Evolutionary conservation across 2,797 vertebrate species (phyloP), one percentile per base, ranked within the genome.

Genomic region (Gadopsis bispinosus): DNA sequence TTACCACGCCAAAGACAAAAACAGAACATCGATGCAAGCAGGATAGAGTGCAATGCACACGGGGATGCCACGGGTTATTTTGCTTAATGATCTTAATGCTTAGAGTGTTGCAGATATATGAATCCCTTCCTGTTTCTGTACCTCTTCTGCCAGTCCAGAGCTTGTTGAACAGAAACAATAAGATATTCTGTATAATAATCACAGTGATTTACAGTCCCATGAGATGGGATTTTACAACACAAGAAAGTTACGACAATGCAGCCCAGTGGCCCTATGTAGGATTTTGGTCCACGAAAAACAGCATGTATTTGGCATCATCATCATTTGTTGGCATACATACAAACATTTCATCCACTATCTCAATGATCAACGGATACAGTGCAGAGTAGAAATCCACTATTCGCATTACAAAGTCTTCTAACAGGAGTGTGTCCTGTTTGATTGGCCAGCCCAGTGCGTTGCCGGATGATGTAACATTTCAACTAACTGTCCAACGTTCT

Each of bases 1-100:
- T 61, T 56, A 62, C 68, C 65, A 51, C 43, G 39, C 63, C 41
- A 33, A 33, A 70, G 72, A 70, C 60, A 26, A 45, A 85, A 78
- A 45, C 69, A 64, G 77, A 75, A 22, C 45, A 33, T 77, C 1
- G 66, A 72, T 68, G 72, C 55, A 41, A 72, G 68, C 22, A 35
- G 31, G 58, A 48, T 17, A 5, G 0, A 12, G 7, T 9, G 41
- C 64, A 22, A 5, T 29, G 22, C 22, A 55, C 53, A 55, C 6
- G 1, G 37, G 35, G 41, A 41, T 7, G 26, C 1, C 13, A 6
- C 13, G 0, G 33, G 33, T 4, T 33, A 22, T 33, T 61, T 43
- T 26, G 6, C 22, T 14, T 3, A 62, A 33, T 16, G 47, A 33
- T 41, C 13, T 14, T 3, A 62, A 33, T 16, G 47, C 22, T 41